phyloP scores from a whole-genome alignment of 2,888 invertebrate species.

The Eretmocerus hayati region DNA sequence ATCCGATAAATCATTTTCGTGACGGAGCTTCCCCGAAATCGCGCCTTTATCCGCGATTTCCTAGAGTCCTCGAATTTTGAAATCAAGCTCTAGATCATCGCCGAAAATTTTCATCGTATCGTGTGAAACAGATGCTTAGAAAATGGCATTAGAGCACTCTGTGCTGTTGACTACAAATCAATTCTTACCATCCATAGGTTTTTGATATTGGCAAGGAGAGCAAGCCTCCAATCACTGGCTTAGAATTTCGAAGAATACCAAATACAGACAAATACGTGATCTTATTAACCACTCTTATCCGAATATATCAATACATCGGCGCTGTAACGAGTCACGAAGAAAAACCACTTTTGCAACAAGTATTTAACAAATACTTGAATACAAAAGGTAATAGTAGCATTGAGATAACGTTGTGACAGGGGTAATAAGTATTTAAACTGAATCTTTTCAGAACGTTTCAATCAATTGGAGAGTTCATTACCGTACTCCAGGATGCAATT shows the following conservation, averaged over 20 bases:
- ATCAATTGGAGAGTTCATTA: slow-evolving; percentile 65
- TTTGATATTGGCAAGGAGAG: slow-evolving; percentile 79
- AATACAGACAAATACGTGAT: slow-evolving; percentile 70
- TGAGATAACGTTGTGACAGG: too few relatives aligned
- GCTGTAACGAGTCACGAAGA: slow-evolving; percentile 64
- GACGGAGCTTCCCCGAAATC: too few relatives aligned
- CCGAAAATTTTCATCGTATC: too few relatives aligned
- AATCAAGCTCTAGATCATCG: too few relatives aligned
- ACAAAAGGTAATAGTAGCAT: slow-evolving; percentile 63
- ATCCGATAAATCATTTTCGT: too few relatives aligned
- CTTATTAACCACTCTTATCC: slow-evolving; percentile 74
- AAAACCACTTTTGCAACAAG: slow-evolving; percentile 69
- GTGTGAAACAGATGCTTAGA: not conserved
- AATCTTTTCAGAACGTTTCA: slow-evolving; percentile 53
- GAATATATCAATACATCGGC: slow-evolving; percentile 84
- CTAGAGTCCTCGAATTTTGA: slow-evolving; percentile 11
- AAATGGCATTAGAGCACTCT: not conserved
- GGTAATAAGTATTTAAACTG: too few relatives aligned
- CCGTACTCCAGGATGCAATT: slow-evolving; percentile 75
- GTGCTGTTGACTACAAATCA: too few relatives aligned
- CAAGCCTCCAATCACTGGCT: slow-evolving; percentile 75
- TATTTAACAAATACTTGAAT: slow-evolving; percentile 72
- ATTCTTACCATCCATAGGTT: slow-evolving; percentile 52
- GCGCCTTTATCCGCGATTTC: too few relatives aligned
- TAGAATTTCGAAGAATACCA: slow-evolving; percentile 73